Base-by-base conservation (phyloP, 2,797 vertebrate genomes). In the Uromys caudimaculatus region DNA sequence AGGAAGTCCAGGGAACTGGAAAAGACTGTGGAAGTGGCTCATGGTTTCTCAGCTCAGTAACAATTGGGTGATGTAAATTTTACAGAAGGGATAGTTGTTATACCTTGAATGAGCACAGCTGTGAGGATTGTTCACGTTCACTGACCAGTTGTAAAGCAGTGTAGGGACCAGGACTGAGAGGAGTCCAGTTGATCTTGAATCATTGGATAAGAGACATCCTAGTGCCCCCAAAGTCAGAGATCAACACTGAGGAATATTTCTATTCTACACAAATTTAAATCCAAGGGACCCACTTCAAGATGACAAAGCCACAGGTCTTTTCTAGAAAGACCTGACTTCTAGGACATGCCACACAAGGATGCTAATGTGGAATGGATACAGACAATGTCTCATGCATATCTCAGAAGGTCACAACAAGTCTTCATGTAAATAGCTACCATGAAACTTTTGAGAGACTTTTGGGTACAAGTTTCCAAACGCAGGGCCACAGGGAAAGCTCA, bases 41-140 rank as follows among this genome's bases (percentile, higher is more conserved):
- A 91, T 58, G 87, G 88, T 93, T 96, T 97, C 52, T 84, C 73
- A 97, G 77, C 92, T 85, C 91, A 54, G 78, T 71, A 91, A 89
- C 86, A 94, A 87, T 29, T 87, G 83, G 62, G 32, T n/a, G 60
- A 94, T 94, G 54, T 64, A 91, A 79, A 97, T 92, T 95, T 95
- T 92, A 90, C n/a, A 47, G 67, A 91, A 69, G 32, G 76, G 23
- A 91, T 64, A 86, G 77, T 88, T 73, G 64, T 90, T 95, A 52
- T 41, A 81, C 90, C 44, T 76, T 85, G 54, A 97, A 84, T 44
- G 71, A 94, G 52, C 71, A 92, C 58, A 94, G 89, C 88, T 96
- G n/a, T 16, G 71, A 85, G 23, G 23, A 89, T 24, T 96, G 47
- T 56, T 81, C 60, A 13, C n/a, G 71, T 12, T 93, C 35, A 41